Base-by-base conservation (phyloP, 2,113 vertebrate genomes). In the Lota lota region DNA sequence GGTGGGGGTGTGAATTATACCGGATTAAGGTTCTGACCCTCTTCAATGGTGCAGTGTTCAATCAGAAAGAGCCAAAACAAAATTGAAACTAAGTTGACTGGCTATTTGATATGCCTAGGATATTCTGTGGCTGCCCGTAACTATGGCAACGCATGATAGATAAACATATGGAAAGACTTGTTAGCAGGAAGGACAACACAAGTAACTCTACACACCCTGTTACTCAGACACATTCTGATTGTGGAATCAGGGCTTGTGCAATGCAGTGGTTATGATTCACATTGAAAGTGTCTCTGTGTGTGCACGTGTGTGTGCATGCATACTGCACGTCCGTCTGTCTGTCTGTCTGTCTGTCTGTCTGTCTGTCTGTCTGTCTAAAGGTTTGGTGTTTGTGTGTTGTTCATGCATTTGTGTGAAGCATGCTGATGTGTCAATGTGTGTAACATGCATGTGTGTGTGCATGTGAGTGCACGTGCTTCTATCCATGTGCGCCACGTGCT, bases 61-160 rank as follows among this genome's bases (percentile, higher is more conserved):
- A 47, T 53, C 17, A 61, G 40, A 69, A 61, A 36, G 22, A 70
- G 74, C 82, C 2, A 28, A 76, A 58, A 70, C 4, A 21, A 56
- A 64, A 14, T 79, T 75, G 74, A 79, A 86, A 79, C 58, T 71
- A 77, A 76, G 72, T 78, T 6, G n/a, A 33, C 22, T 22, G 21
- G n/a, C 61, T 67, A 54, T 70, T 75, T 22, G 72, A 78, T 73
- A 56, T 47, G 40, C 47, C 19, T 56, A 56, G 59, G 69, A 74
- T 22, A n/a, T 51, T 15, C 65, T n/a, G 59, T 28, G 40, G 60
- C 50, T 24, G 59, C 63, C 14, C 51, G 74, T 67, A 83, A 84
- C 75, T 11, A 64, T 81, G 77, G 70, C 33, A 50, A 33, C 21
- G 4, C 1, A 61, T 59, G 63, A 64, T 61, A 62, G 65, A 79